Evolutionary conservation across 2,113 vertebrate species (phyloP), one percentile per base, ranked within the genome.

Genomic region (Albula goreensis): DNA sequence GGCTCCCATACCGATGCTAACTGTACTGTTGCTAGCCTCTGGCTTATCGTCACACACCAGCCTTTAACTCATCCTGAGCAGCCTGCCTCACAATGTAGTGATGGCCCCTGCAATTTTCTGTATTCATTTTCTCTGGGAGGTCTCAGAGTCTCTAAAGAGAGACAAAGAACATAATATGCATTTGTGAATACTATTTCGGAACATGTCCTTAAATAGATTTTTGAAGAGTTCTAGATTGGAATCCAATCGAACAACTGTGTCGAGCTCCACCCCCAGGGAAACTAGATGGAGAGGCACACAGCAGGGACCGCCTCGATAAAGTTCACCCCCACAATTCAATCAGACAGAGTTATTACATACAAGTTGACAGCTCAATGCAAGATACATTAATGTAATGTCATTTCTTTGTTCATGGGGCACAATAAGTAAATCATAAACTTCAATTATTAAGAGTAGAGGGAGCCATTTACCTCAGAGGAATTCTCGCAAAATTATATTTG

Each of bases 251-350:
- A 60, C n/a, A 57, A 52, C 52, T 2, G n/a, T 57, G 51, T 10
- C 17, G 19, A 12, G 22, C 4, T 50, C 15, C 49, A 7, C 25
- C 50, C 19, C 49, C 41, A 12, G 51, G 4, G 66, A 56, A 77
- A 25, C 8, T 10, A 12, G 53, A 7, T 50, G 56, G 19, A 11
- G 66, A 22, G 31, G 11, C 78, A 77, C 15, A 49, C 66, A 15
- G 50, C 81, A 78, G 80, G 70, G 2, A 5, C 22, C 0, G 22
- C 31, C 41, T 56, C 19, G 41, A 83, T 78, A 17, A 83, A 49
- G 52, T 83, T 84, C 41, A 60, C 74, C 86, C 79, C 79, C 60
- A 41, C 22, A 82, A 88, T 81, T 86, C 80, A 85, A 79, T 89
- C 60, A 80, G 51, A 86, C 17, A 85, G 52, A 78, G 57, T 83